Conservation (phyloP, 2,113 vertebrate species). For the Tragelaphus scriptus region DNA sequence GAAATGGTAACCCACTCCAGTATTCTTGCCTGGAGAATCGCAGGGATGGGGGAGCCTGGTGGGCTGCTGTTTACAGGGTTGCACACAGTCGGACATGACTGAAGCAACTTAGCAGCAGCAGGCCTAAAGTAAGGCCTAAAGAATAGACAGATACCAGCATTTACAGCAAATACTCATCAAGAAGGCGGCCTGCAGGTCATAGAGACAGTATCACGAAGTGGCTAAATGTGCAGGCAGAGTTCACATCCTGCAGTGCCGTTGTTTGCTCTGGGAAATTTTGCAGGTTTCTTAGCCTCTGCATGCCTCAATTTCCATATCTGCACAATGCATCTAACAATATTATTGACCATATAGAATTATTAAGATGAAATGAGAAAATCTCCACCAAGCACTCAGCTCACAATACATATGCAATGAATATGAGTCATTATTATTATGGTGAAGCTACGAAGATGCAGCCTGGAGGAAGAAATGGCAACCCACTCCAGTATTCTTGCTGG, state of each 20-base stretch:
- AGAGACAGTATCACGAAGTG: fast-evolving
- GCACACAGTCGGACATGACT: too few species aligned
- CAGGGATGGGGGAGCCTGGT: too few species aligned
- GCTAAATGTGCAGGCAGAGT: background rate
- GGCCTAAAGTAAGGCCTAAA: background rate
- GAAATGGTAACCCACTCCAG: too few species aligned
- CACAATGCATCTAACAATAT: background rate
- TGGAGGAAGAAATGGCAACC: background rate
- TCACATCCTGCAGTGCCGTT: background rate
- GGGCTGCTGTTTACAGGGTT: too few species aligned
- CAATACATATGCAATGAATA: background rate
- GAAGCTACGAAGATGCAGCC: background rate
- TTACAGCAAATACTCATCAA: background rate
- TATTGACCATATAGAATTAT: background rate
- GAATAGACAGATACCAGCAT: fast-evolving
- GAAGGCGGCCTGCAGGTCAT: background rate
- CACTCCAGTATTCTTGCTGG: background rate
- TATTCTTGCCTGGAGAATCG: too few species aligned
- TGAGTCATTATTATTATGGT: background rate
- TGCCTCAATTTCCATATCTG: background rate
- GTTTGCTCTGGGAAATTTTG: background rate
- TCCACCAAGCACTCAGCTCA: background rate
- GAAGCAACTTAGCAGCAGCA: too few species aligned
- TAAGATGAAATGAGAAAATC: background rate
- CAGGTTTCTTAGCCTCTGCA: background rate